phyloP scores from a whole-genome alignment of 2,797 vertebrate genomes.

The Microctenopoma stevenorrisi region DNA sequence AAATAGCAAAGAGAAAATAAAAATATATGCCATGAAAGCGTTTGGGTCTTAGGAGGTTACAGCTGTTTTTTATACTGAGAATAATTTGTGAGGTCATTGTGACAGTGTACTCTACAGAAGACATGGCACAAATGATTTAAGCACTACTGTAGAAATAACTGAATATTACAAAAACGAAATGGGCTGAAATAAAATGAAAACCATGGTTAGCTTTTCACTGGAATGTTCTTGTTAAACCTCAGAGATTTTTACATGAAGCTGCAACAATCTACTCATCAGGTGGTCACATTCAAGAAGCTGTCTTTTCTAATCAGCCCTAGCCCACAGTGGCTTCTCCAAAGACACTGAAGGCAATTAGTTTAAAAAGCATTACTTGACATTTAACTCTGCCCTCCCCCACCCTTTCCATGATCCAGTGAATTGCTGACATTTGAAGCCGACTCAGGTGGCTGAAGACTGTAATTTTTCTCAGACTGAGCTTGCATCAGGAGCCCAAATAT shows the following conservation, averaged over 20 bases:
- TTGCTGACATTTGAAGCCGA: conserved; percentile 81
- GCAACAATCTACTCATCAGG: conserved; percentile 63
- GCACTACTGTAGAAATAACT: background rate
- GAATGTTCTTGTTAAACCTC: conserved; percentile 28
- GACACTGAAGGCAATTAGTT: conserved; percentile 79
- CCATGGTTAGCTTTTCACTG: conserved; percentile 6
- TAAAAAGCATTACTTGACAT: conserved; percentile 84
- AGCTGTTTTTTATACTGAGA: background rate
- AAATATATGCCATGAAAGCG: no score
- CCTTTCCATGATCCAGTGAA: conserved; percentile 72
- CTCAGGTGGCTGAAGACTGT: conserved; percentile 67
- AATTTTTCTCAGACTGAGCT: conserved; percentile 70
- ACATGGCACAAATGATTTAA: conserved; percentile 2
- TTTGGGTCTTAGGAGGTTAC: background rate
- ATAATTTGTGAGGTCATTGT: background rate
- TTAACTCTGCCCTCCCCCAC: conserved; percentile 68
- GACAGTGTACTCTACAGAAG: background rate
- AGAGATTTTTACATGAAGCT: conserved; percentile 22
- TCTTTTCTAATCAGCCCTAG: conserved; percentile 67
- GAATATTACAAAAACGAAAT: conserved; percentile 10
- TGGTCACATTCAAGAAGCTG: conserved; percentile 60
- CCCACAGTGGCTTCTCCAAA: conserved; percentile 65
- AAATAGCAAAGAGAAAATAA: no score
- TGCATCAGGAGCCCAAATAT: conserved; percentile 35
- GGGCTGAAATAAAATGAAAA: conserved; percentile 18